These are phyloP conservation scores for Hypanus sabinus DNA, from an alignment of 2,113 vertebrate genomes.

Conservation along the genomic window DNA sequence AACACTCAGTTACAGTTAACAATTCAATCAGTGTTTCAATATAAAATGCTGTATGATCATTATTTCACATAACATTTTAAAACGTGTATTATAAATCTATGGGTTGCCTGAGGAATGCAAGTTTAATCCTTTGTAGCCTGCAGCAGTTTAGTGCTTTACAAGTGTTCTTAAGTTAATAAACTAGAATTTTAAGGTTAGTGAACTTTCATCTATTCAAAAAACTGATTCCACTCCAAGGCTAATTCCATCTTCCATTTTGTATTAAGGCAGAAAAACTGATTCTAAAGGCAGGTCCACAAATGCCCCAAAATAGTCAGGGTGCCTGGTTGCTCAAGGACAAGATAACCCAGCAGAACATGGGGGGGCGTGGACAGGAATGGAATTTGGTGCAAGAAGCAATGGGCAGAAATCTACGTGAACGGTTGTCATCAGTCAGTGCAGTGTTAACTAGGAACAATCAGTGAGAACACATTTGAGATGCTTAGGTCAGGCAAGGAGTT, in stretches of 20 bases:
- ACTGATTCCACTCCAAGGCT: not conserved
- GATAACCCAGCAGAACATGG: not conserved
- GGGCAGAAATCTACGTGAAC: too few relatives aligned
- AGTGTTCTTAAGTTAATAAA: not conserved
- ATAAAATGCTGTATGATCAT: constrained; percentile 7
- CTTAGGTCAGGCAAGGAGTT: not conserved
- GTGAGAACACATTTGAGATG: not conserved
- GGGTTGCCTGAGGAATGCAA: not conserved
- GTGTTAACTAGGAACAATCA: not conserved
- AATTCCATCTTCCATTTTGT: not conserved
- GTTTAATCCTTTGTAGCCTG: constrained; percentile 31
- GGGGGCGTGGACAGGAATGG: not conserved
- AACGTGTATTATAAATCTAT: not conserved
- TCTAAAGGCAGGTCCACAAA: not conserved
- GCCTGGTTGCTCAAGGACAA: not conserved
- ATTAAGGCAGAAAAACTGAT: too few relatives aligned
- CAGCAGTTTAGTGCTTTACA: not conserved
- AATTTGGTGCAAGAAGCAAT: not conserved
- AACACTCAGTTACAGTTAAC: not conserved
- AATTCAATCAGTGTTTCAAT: not conserved
- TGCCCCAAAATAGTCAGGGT: not conserved
- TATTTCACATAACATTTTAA: not conserved
- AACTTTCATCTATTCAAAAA: not conserved
- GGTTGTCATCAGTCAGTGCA: not conserved
- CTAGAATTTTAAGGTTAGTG: not conserved